Conservation (phyloP, 2,888 invertebrate genomes). For the Andrena flavipes region DNA sequence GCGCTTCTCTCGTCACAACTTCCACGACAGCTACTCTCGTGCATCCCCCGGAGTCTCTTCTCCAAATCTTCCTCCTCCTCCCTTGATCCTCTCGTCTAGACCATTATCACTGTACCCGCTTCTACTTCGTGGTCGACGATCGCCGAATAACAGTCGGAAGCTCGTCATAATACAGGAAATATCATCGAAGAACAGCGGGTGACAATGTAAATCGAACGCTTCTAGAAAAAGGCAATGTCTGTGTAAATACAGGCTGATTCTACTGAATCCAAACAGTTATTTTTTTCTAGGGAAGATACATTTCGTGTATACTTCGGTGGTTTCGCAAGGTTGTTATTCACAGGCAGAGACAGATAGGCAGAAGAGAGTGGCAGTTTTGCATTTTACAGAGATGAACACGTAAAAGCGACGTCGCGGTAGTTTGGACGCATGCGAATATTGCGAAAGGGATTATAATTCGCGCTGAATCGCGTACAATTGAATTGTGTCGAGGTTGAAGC, state of each 20-base stretch:
- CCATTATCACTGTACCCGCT: neutral
- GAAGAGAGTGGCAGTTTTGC: no score
- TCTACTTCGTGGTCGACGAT: no score
- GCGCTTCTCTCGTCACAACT: conserved; percentile 56
- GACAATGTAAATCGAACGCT: no score
- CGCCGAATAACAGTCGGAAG: no score
- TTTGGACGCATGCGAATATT: conserved; percentile 11
- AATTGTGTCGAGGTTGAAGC: conserved; percentile 33
- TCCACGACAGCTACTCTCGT: conserved; percentile 54
- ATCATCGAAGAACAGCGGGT: no score
- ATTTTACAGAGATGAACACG: no score
- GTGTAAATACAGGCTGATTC: conserved; percentile 10
- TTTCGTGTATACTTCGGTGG: no score
- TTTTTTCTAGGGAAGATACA: no score
- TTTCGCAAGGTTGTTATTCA: no score
- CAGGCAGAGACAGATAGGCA: no score
- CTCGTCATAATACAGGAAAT: no score
- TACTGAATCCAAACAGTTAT: conserved; percentile 10
- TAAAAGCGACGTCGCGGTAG: neutral
- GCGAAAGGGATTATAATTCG: conserved; percentile 30
- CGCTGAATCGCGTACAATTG: conserved; percentile 32
- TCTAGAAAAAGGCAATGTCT: conserved; percentile 4
- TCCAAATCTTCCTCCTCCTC: neutral
- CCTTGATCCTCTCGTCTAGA: neutral
- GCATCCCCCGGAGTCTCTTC: conserved; percentile 29